Conservation (phyloP, 2,888 invertebrate species). For the Tachystola acroxantha region DNA sequence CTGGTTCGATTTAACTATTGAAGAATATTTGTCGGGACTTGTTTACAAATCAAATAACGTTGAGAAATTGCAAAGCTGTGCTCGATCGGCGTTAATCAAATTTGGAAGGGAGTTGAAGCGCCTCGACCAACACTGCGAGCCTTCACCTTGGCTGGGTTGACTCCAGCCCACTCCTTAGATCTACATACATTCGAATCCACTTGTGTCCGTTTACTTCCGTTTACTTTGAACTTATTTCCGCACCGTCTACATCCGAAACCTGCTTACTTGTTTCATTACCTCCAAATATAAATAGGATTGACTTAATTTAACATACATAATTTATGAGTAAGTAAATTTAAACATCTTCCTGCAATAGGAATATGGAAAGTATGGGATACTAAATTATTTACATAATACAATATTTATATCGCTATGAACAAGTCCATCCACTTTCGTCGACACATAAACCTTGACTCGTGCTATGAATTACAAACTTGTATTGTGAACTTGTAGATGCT, state of each 20-base stretch:
- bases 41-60: slow-evolving; percentile 23
- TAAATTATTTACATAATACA: no score
- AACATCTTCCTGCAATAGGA: not conserved
- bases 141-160: slow-evolving; percentile 25
- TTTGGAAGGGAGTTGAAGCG: slow-evolving; percentile 16
- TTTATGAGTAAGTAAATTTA: not conserved
- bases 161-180: slow-evolving; percentile 18
- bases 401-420: slow-evolving; percentile 5
- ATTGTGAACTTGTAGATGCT: no score
- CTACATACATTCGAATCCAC: slow-evolving; percentile 22
- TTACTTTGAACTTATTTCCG: slow-evolving; percentile 44
- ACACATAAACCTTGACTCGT: slow-evolving; percentile 4
- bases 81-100: slow-evolving; percentile 16
- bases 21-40: slow-evolving; percentile 6
- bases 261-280: slow-evolving; percentile 23
- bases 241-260: slow-evolving; percentile 36
- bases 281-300: slow-evolving; percentile 24
- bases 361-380: not conserved
- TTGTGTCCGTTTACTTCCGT: slow-evolving; percentile 35
- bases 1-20: not conserved
- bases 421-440: slow-evolving; percentile 34
- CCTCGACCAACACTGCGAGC: slow-evolving; percentile 3
- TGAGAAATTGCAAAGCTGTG: slow-evolving; percentile 13
- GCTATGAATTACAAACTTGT: slow-evolving; percentile 10
- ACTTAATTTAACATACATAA: slow-evolving; percentile 6